phyloP scores from a whole-genome alignment of 2,113 vertebrate species.

The Thamnaconus septentrionalis region DNA sequence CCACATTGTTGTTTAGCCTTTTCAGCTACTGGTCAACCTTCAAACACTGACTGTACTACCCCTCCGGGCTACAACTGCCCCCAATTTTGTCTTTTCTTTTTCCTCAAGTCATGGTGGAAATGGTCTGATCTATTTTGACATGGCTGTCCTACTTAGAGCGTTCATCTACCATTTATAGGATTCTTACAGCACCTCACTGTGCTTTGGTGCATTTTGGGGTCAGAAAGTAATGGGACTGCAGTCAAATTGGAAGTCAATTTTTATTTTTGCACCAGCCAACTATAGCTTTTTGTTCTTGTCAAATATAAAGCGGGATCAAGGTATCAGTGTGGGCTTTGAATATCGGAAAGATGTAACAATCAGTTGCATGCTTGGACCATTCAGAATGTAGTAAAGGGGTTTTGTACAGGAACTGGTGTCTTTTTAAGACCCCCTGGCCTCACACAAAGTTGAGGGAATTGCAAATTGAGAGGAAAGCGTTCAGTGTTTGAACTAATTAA shows the following conservation, averaged over 20 bases:
- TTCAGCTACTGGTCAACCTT: constrained; percentile 12
- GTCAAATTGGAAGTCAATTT: neutral
- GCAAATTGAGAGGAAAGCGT: no score
- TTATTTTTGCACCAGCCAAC: no score
- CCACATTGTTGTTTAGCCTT: constrained; percentile 5
- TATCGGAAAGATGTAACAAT: no score
- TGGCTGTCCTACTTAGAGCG: constrained; percentile 55
- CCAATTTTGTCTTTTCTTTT: constrained; percentile 43
- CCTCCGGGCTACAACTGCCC: constrained; percentile 49
- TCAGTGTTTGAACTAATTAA: no score
- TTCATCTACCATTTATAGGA: constrained; percentile 36
- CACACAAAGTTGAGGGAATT: no score
- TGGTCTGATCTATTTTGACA: constrained; percentile 53
- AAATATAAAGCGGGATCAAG: neutral
- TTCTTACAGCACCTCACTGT: constrained; percentile 12
- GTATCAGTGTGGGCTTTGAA: no score
- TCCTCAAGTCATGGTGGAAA: constrained; percentile 29
- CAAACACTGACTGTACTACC: constrained; percentile 21
- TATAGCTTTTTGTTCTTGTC: neutral
- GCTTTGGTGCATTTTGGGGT: constrained; percentile 7
- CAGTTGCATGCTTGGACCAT: no score
- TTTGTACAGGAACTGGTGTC: no score
- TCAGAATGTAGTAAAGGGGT: no score
- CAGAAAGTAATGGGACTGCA: neutral
- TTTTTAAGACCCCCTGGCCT: no score